These are phyloP conservation scores for Tetrax tetrax DNA, from an alignment of 2,113 vertebrate species.

Conservation along the genomic window DNA sequence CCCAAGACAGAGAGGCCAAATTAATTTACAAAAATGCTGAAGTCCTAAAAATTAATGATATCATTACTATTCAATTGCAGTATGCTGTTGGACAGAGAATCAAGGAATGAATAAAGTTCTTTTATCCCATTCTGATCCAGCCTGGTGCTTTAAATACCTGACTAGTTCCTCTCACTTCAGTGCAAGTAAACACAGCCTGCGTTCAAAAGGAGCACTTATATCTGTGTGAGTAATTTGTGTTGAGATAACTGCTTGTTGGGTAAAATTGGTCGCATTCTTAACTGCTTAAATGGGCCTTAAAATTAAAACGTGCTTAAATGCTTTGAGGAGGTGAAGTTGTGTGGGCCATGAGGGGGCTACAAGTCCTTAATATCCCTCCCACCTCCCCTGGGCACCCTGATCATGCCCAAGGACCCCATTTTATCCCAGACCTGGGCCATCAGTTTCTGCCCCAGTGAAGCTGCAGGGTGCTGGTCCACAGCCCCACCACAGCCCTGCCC, in stretches of 20 bases:
- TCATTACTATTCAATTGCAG: slow-evolving; percentile 54
- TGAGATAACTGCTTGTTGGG: background rate
- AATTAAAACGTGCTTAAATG: background rate
- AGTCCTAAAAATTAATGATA: slow-evolving; percentile 60
- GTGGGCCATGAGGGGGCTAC: rapidly evolving
- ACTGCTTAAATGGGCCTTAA: background rate
- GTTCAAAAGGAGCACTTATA: background rate
- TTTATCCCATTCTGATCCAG: background rate
- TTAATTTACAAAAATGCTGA: slow-evolving; percentile 65
- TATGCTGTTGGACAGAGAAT: background rate
- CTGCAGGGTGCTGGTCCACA: background rate
- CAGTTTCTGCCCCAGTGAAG: background rate
- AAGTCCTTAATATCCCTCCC: rapidly evolving
- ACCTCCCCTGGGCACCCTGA: background rate
- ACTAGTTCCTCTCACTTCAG: background rate
- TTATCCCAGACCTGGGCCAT: background rate
- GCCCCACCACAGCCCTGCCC: too few species aligned
- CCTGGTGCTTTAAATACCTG: background rate
- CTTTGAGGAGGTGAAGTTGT: background rate
- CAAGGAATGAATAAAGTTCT: slow-evolving; percentile 5
- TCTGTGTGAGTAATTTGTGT: background rate
- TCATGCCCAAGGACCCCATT: background rate
- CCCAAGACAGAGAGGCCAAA: slow-evolving; percentile 46
- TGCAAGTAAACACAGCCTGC: background rate
- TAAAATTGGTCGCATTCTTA: background rate